These are phyloP conservation scores for Plebejus melissa DNA, from an alignment of 2,888 invertebrate species.

Conservation along the genomic window DNA sequence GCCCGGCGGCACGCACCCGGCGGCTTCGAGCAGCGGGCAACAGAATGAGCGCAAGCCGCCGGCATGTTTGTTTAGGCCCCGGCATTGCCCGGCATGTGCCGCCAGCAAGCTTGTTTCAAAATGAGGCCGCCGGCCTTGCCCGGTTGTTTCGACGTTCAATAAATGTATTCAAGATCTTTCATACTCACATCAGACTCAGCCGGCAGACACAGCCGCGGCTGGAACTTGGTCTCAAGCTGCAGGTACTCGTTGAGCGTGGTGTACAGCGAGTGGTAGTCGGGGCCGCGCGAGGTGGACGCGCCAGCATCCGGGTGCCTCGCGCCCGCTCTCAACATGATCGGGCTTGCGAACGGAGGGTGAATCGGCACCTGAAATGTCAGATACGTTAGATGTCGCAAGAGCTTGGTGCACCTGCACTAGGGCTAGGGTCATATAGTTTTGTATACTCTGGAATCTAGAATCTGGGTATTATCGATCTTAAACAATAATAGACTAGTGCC, in stretches of 20 bases:
- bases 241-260: conserved; percentile 83
- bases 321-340: conserved; percentile 78
- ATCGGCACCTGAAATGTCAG: conserved; percentile 61
- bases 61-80: too few species aligned
- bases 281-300: conserved; percentile 43
- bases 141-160: too few species aligned
- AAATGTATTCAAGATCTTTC: too few species aligned
- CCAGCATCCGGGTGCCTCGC: conserved; percentile 83
- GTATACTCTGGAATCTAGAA: too few species aligned
- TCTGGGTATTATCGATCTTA: too few species aligned
- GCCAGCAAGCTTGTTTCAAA: too few species aligned
- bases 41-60: too few species aligned
- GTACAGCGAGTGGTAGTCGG: conserved; percentile 63
- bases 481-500: too few species aligned
- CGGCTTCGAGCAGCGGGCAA: too few species aligned
- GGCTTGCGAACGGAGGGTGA: conserved; percentile 72
- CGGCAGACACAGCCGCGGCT: conserved; percentile 83
- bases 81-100: too few species aligned
- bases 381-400: neutral
- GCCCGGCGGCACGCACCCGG: too few species aligned
- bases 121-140: too few species aligned
- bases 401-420: neutral
- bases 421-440: neutral
- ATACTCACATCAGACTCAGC: conserved; percentile 80
- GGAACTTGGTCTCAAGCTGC: conserved; percentile 84